A percentile compares a stretch with the other conserved stretches of the same genome.
phyloP scores from a whole-genome alignment of 2,113 vertebrate species.

The Syngnathus typhle region DNA sequence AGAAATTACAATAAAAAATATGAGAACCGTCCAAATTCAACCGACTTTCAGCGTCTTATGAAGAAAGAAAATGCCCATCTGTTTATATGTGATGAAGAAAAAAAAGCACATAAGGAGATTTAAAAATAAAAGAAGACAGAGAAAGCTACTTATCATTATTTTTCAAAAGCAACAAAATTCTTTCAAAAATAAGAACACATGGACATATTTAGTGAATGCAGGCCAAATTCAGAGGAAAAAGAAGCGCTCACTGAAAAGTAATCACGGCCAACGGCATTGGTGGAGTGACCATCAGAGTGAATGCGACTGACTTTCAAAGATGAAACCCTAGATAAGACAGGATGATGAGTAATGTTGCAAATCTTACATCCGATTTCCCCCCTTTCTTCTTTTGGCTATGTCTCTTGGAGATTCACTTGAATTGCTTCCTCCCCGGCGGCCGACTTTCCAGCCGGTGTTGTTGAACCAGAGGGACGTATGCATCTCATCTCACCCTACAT shows the following conservation, averaged over 20 bases:
- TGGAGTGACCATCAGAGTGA: background rate
- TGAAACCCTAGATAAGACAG: background rate
- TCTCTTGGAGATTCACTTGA: conserved; percentile 5
- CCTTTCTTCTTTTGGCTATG: conserved; percentile 4
- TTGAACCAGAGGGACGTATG: background rate
- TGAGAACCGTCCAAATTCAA: background rate
- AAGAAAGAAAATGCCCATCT: too few relatives aligned
- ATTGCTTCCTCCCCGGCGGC: background rate
- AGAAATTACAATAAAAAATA: background rate
- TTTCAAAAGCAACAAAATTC: background rate
- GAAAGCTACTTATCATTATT: background rate
- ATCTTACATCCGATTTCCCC: background rate
- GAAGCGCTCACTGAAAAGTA: background rate
- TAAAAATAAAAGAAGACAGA: background rate
- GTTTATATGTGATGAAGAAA: background rate
- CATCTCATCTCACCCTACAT: conserved; percentile 13
- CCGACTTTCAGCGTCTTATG: background rate
- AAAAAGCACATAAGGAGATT: background rate
- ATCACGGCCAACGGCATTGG: background rate
- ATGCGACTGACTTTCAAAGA: conserved; percentile 5
- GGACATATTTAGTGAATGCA: background rate
- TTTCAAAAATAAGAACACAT: background rate
- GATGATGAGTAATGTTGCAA: conserved; percentile 12
- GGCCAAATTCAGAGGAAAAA: background rate
- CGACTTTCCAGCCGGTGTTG: background rate